phyloP scores from a whole-genome alignment of 1,140 invertebrate species.

The Oryctes rhinoceros region DNA sequence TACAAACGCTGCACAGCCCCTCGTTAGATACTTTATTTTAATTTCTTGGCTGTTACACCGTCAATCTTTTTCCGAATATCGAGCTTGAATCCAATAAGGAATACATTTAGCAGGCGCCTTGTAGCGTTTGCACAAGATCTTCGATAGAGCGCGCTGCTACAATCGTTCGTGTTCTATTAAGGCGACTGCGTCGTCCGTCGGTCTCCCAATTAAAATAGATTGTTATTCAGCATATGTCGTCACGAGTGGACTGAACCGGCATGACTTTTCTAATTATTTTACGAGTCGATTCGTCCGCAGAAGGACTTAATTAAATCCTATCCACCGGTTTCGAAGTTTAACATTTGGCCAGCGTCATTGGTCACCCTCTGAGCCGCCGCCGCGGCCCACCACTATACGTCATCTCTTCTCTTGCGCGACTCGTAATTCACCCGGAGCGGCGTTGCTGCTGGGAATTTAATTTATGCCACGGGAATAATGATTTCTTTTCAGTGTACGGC shows the following conservation, averaged over 20 bases:
- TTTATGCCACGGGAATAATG: slow-evolving; percentile 18
- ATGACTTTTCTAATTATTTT: slow-evolving; percentile 23
- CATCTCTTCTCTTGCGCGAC: neutral
- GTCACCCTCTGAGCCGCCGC: neutral
- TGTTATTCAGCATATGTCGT: slow-evolving; percentile 17
- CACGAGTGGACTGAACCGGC: neutral
- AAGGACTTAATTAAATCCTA: slow-evolving; percentile 19
- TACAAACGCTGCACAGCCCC: no score
- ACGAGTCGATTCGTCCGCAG: slow-evolving; percentile 16
- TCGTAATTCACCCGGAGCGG: slow-evolving; percentile 7
- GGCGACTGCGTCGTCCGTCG: neutral
- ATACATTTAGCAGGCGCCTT: no score
- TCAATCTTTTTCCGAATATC: no score
- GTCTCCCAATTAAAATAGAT: neutral
- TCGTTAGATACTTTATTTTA: no score
- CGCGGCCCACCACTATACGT: neutral
- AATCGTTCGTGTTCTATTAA: no score
- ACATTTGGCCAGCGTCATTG: slow-evolving; percentile 12
- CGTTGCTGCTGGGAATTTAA: neutral
- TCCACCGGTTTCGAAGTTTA: slow-evolving; percentile 13
- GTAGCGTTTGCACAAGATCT: no score
- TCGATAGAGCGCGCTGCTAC: no score
- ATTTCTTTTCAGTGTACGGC: slow-evolving; percentile 1
- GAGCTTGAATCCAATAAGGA: no score
- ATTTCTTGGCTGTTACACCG: no score